phyloP scores from a whole-genome alignment of 2,113 vertebrate genomes.

The Ariopsis seemanni region DNA sequence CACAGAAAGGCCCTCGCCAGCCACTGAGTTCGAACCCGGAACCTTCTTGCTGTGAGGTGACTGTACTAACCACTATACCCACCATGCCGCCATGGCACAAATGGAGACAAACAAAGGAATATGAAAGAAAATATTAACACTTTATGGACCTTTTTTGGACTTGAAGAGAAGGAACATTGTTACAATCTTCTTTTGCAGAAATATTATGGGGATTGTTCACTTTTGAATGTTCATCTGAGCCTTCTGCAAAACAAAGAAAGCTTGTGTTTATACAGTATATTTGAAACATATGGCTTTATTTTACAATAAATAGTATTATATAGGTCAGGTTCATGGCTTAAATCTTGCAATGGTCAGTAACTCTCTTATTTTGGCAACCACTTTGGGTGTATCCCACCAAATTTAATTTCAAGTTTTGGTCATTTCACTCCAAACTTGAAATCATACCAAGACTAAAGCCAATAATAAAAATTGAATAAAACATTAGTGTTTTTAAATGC shows the following conservation, averaged over 20 bases:
- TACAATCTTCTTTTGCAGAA: neutral
- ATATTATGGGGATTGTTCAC: neutral
- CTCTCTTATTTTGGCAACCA: neutral
- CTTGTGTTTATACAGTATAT: neutral
- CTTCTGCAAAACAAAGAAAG: conserved; percentile 30
- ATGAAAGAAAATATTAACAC: neutral
- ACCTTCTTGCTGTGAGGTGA: too few species aligned
- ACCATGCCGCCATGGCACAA: neutral
- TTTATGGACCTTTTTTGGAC: conserved; percentile 19
- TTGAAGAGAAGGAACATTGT: neutral
- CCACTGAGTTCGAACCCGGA: too few species aligned
- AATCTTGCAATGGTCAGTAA: neutral
- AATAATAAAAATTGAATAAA: neutral
- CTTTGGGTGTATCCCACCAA: neutral
- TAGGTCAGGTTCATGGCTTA: neutral
- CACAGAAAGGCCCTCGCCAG: too few species aligned
- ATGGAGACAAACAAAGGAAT: neutral
- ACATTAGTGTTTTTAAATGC: neutral
- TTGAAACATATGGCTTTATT: neutral
- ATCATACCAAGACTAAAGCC: neutral
- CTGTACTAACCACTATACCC: too few species aligned
- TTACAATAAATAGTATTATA: neutral
- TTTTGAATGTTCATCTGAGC: neutral
- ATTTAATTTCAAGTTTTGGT: neutral
- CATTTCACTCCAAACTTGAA: neutral